phyloP scores from a whole-genome alignment of 2,797 vertebrate species.

The Acanthurus lineatus region DNA sequence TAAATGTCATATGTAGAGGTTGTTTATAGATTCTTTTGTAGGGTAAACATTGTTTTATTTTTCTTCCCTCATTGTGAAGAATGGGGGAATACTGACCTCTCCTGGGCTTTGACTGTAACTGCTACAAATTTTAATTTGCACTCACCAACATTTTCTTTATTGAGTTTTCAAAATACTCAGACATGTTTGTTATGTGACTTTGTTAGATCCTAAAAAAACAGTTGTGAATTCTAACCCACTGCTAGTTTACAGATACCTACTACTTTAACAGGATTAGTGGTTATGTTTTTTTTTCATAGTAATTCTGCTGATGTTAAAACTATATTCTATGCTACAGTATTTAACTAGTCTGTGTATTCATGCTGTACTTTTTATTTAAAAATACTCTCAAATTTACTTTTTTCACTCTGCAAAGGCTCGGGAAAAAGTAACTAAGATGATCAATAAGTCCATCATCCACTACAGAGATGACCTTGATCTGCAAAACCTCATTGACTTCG shows the following conservation, averaged over 20 bases:
- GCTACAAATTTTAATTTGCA: background rate
- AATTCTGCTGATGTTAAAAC: background rate
- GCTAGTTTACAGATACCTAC: background rate
- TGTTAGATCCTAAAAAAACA: no score
- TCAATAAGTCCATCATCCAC: constrained; percentile 90
- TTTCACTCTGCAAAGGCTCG: constrained; percentile 83
- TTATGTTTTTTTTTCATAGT: background rate
- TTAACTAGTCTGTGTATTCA: background rate
- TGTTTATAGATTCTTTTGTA: background rate
- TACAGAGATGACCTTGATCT: constrained; percentile 95
- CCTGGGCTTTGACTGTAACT: constrained; percentile 27
- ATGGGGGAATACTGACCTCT: constrained; percentile 40
- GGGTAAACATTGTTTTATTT: background rate
- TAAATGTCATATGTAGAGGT: background rate
- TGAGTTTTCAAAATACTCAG: background rate
- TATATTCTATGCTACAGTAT: background rate
- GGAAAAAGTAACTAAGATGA: constrained; percentile 89
- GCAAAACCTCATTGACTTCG: constrained; percentile 96
- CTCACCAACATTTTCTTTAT: background rate
- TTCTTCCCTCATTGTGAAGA: background rate
- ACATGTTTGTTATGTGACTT: background rate
- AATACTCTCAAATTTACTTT: background rate
- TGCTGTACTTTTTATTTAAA: background rate
- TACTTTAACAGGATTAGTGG: background rate
- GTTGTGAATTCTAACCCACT: background rate